Base-by-base conservation (phyloP, 2,888 invertebrate species). In the Noctua comes region DNA sequence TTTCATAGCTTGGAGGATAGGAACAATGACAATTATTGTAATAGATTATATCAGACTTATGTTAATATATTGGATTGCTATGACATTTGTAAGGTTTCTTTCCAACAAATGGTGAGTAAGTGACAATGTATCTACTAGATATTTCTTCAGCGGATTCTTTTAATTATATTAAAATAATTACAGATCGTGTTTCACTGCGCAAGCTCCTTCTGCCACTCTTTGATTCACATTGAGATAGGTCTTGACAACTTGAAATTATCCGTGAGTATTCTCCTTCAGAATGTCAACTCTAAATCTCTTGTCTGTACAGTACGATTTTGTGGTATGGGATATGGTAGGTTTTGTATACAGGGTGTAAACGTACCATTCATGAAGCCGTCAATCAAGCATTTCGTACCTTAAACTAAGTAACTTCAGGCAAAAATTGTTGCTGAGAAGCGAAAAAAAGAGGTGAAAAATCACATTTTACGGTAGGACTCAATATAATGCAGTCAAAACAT, bases 51-150 rank as follows among this genome's bases (percentile, higher is more conserved):
- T 73, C n/a, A 62, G 11, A 36, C 51, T 11, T 83, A 64, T 59
- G 27, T 65, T 40, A 54, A 73, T 54, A 70, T 80, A 68, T 46
- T 80, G 59, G 59, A 80, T 16, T 80, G 81, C 16, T 76, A 59
- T 78, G 51, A 68, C 13, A 51, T 65, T n/a, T 78, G 21, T 51
- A 71, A 72, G 24, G 36, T 73, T 70, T n/a, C 70, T 70, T 46
- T 70, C 24, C 48, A 74, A 71, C 48, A 40, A 51, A 51, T 27
- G 51, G 73, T 73, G 27, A 71, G 21, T 40, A 51, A 70, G 24
- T 11, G 8, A 18, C 13, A 18, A 43, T 43, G 7, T 43, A 43
- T 43, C 2, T 31, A 43, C 24, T 21, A 27, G 24, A 1, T 24
- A n/a, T 0, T 70, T 3, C 5, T n/a, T 2, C 13, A n/a, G 27